Conservation (phyloP, 2,113 vertebrate genomes). For the Trematocara zebra region DNA sequence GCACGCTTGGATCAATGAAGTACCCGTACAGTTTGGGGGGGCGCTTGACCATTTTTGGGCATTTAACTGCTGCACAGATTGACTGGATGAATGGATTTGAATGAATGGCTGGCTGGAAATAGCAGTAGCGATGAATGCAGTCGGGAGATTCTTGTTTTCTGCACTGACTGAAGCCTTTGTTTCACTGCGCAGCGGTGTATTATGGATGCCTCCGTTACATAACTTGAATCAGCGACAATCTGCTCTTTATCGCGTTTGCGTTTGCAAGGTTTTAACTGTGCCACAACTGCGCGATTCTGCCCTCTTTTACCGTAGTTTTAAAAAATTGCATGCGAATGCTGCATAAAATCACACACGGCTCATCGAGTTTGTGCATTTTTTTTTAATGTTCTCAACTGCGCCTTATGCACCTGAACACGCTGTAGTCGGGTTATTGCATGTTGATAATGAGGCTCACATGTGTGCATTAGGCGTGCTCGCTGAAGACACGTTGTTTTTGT, state of each 20-base stretch:
- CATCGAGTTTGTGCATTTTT: not conserved
- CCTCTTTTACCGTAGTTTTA: not conserved
- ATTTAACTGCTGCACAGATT: slow-evolving; percentile 4
- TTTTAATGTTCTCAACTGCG: not conserved
- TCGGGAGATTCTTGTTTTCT: not conserved
- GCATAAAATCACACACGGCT: not conserved
- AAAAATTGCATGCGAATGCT: not conserved
- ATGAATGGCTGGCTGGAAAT: not conserved
- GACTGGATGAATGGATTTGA: not conserved
- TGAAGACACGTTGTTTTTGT: slow-evolving; percentile 22
- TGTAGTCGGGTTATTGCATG: not conserved
- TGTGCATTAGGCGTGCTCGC: not conserved
- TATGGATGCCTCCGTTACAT: slow-evolving; percentile 52
- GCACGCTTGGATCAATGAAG: not conserved
- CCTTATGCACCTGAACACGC: not conserved
- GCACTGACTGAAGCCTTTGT: not conserved
- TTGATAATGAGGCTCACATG: not conserved
- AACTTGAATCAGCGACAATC: slow-evolving; percentile 33
- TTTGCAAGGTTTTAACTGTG: not conserved
- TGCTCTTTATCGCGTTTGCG: not conserved
- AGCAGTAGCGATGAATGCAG: not conserved
- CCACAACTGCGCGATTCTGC: not conserved
- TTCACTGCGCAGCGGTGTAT: slow-evolving; percentile 27
- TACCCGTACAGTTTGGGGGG: not conserved
- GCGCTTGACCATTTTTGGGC: slow-evolving; percentile 56